Percentiles rank a stretch among this genome's conserved stretches.
These are phyloP conservation scores for Conchocele bisecta DNA, from an alignment of 2,888 invertebrate species.

Conservation along the genomic window DNA sequence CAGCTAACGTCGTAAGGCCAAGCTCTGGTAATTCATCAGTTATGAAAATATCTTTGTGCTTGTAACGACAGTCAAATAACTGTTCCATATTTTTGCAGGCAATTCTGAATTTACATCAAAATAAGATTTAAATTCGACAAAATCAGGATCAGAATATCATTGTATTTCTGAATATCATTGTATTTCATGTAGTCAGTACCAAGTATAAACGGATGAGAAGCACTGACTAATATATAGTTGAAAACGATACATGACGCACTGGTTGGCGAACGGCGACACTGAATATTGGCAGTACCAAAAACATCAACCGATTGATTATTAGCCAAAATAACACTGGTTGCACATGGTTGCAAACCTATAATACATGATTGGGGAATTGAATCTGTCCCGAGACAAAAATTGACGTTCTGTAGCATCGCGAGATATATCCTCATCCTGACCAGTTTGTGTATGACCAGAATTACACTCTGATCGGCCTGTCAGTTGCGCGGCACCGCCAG, in stretches of 20 bases:
- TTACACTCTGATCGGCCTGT: conserved; percentile 22
- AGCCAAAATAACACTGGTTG: conserved; percentile 5
- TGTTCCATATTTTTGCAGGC: not conserved
- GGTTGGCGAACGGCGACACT: not conserved
- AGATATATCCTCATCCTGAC: no score
- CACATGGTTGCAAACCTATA: not conserved
- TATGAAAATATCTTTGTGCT: conserved; percentile 1
- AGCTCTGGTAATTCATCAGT: conserved; percentile 3
- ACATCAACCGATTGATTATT: conserved; percentile 6
- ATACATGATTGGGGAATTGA: not conserved
- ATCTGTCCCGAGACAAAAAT: no score
- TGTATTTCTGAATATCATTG: conserved; percentile 10
- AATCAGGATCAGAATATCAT: not conserved
- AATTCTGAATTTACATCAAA: conserved; percentile 4
- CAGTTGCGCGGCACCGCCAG: conserved; percentile 23
- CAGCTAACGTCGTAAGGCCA: not conserved
- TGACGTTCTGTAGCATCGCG: no score
- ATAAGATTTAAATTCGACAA: conserved; percentile 1
- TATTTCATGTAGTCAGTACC: conserved; percentile 15
- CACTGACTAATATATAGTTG: not conserved
- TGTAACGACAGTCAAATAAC: not conserved
- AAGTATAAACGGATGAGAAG: conserved; percentile 22
- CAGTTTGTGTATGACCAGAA: no score
- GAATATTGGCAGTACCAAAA: conserved; percentile 14
- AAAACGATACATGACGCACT: not conserved